These are phyloP conservation scores for Sarcophaga bullata DNA, from an alignment of 1,140 invertebrate species.

Conservation along the genomic window DNA sequence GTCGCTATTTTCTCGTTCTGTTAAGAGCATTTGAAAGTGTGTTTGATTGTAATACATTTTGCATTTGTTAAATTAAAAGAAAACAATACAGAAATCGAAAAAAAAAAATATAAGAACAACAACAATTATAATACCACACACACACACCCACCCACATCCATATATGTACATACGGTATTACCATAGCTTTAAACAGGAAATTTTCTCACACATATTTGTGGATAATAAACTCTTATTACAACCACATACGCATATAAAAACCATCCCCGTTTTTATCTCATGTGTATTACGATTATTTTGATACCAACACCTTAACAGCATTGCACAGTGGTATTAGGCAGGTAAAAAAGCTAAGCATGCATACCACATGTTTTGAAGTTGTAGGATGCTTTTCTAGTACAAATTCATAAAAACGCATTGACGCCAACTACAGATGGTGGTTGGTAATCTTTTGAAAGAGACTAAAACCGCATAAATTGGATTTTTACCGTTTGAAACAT, in stretches of 20 bases:
- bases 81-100: slow-evolving; percentile 25
- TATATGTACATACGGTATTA: neutral
- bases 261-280: slow-evolving; percentile 24
- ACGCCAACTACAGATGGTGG: too few species aligned
- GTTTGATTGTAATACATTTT: slow-evolving; percentile 20
- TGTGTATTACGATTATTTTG: slow-evolving; percentile 17
- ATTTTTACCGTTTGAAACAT: too few species aligned
- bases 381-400: too few species aligned
- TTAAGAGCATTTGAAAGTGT: neutral
- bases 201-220: slow-evolving; percentile 40
- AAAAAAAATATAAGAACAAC: neutral
- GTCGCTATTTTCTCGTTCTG: neutral
- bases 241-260: slow-evolving; percentile 28
- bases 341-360: too few species aligned
- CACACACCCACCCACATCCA: neutral
- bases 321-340: too few species aligned
- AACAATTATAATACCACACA: neutral
- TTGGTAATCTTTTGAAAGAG: too few species aligned
- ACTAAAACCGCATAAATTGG: too few species aligned
- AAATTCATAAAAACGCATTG: too few species aligned
- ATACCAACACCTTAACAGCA: neutral
- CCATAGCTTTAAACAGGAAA: slow-evolving; percentile 8
- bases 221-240: slow-evolving; percentile 40
- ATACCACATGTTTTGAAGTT: too few species aligned
- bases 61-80: slow-evolving; percentile 41